phyloP scores from a whole-genome alignment of 2,888 invertebrate genomes.

The Boloria selene region DNA sequence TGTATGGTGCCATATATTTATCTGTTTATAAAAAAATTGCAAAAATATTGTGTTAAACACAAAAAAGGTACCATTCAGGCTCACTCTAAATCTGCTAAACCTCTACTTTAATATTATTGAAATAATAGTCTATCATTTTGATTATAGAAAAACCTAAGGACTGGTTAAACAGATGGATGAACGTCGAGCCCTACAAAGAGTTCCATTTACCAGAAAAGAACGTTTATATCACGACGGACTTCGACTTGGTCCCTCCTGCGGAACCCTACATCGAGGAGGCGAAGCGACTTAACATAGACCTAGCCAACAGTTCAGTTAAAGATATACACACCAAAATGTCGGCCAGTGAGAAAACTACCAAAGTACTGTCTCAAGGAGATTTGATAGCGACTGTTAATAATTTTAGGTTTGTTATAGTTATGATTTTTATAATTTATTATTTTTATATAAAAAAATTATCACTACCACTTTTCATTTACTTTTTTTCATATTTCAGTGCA shows the following conservation, averaged over 20 bases:
- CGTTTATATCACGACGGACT: conserved; percentile 87
- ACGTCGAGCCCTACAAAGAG: conserved; percentile 77
- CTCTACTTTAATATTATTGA: background rate
- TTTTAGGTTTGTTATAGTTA: conserved; percentile 58
- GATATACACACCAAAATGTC: conserved; percentile 63
- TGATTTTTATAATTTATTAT: background rate
- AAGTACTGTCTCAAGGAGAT: conserved; percentile 56
- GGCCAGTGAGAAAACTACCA: conserved; percentile 38
- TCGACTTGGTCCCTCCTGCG: conserved; percentile 80
- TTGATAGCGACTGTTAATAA: conserved; percentile 69
- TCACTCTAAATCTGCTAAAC: too few species aligned
- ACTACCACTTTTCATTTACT: too few species aligned
- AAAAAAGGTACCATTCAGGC: too few species aligned
- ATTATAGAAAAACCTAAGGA: conserved; percentile 81
- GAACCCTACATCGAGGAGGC: conserved; percentile 59
- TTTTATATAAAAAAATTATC: background rate
- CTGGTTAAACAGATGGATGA: conserved; percentile 85
- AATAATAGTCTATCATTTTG: background rate
- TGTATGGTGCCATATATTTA: too few species aligned
- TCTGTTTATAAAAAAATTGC: too few species aligned
- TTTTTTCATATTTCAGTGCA: too few species aligned
- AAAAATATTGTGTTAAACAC: too few species aligned
- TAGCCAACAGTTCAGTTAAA: conserved; percentile 54
- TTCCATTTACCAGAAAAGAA: conserved; percentile 88
- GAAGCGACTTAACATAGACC: conserved; percentile 54